These are phyloP conservation scores for Abramis brama DNA, from an alignment of 2,113 vertebrate genomes.

Conservation along the genomic window DNA sequence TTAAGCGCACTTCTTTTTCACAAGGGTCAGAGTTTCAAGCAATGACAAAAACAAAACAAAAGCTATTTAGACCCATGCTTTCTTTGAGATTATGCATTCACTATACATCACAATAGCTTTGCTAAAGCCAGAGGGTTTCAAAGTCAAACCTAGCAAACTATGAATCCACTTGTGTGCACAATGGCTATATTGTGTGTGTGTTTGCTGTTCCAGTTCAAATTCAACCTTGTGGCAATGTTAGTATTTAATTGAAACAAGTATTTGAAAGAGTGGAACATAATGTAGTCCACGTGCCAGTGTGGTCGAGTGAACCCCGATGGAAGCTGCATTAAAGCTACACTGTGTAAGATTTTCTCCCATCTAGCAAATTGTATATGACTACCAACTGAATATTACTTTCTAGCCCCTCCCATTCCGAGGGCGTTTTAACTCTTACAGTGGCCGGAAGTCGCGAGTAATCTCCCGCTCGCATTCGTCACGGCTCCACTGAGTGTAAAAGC, in stretches of 20 bases:
- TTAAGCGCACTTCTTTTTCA: neutral
- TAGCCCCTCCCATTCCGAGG: too few relatives aligned
- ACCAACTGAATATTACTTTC: too few relatives aligned
- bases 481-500: too few relatives aligned
- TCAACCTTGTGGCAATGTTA: neutral
- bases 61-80: constrained; percentile 13
- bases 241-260: neutral
- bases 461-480: too few relatives aligned
- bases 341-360: too few relatives aligned
- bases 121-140: neutral
- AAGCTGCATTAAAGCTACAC: neutral
- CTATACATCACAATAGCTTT: constrained; percentile 7
- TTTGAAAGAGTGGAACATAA: neutral
- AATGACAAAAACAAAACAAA: neutral
- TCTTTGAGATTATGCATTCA: constrained; percentile 1
- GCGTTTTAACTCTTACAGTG: too few relatives aligned
- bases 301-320: neutral
- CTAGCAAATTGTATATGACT: too few relatives aligned
- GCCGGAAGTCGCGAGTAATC: too few relatives aligned
- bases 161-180: neutral
- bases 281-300: neutral
- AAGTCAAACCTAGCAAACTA: neutral
- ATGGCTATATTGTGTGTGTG: neutral
- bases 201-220: neutral
- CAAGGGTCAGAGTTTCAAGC: neutral